A percentile compares a stretch with the other conserved stretches of the same genome.
Conservation (phyloP, 2,888 invertebrate genomes). For the Volucella bombylans region DNA sequence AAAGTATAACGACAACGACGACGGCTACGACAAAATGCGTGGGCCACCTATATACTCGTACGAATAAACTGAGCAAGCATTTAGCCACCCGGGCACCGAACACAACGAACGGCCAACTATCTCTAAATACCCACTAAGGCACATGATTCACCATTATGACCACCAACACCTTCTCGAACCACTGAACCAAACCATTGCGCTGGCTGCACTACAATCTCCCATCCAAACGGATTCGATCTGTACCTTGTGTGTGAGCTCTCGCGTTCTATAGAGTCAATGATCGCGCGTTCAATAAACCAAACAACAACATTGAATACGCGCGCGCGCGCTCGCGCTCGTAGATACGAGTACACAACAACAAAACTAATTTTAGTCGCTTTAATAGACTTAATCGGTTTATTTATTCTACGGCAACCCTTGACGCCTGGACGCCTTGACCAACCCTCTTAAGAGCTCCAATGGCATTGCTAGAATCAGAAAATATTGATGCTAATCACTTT, state of each 20-base stretch:
- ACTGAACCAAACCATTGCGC: conserved; percentile 6
- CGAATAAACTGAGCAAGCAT: conserved; percentile 10
- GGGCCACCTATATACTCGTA: conserved; percentile 38
- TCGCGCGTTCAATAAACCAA: conserved; percentile 46
- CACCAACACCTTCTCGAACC: conserved; percentile 61
- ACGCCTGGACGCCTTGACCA: background rate
- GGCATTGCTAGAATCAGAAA: conserved; percentile 65
- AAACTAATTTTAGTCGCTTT: conserved; percentile 63
- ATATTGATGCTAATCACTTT: conserved; percentile 74
- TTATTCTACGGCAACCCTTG: conserved; percentile 50
- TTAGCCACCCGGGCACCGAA: conserved; percentile 50
- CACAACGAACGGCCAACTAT: conserved; percentile 26
- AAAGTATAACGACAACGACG: background rate
- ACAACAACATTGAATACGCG: conserved; percentile 51
- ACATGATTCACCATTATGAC: conserved; percentile 70
- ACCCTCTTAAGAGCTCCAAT: background rate
- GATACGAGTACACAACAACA: conserved; percentile 46
- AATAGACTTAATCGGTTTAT: conserved; percentile 73
- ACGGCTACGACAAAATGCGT: conserved; percentile 50
- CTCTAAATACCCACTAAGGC: conserved; percentile 61
- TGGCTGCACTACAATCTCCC: conserved; percentile 50
- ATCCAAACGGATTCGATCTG: conserved; percentile 25
- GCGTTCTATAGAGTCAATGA: conserved; percentile 61
- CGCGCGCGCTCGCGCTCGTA: conserved; percentile 18
- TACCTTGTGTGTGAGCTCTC: conserved; percentile 41